phyloP scores from a whole-genome alignment of 2,888 invertebrate species.

The Argyresthia goedartella region DNA sequence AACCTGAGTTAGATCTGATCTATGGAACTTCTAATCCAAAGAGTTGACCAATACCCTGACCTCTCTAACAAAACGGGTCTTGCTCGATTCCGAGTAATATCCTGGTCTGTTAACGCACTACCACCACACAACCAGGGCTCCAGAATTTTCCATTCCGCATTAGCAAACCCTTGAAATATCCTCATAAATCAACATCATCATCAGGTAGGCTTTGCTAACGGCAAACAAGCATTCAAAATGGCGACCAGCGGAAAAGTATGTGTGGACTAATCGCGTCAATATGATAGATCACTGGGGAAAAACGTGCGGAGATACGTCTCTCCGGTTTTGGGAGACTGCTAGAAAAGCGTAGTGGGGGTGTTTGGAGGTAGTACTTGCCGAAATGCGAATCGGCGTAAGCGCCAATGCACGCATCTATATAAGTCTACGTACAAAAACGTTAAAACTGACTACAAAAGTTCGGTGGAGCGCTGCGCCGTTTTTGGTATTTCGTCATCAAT shows the following conservation, averaged over 20 bases:
- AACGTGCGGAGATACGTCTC: not conserved
- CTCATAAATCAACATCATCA: constrained; percentile 5
- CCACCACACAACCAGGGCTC: not conserved
- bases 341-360: not conserved
- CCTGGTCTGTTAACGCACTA: not conserved
- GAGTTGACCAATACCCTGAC: too few relatives aligned
- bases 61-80: not conserved
- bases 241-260: constrained; percentile 11
- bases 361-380: not conserved
- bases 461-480: constrained; percentile 8
- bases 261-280: constrained; percentile 13
- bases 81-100: not conserved
- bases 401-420: constrained; percentile 5
- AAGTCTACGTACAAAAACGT: constrained; percentile 10
- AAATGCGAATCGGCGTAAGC: constrained; percentile 1
- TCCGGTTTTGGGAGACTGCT: not conserved
- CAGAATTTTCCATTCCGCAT: not conserved
- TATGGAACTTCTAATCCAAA: too few relatives aligned
- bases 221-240: constrained; percentile 10
- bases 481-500: not conserved
- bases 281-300: constrained; percentile 13
- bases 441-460: constrained; percentile 10
- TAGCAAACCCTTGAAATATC: constrained; percentile 4
- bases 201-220: constrained; percentile 5
- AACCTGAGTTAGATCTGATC: too few relatives aligned